Evolutionary conservation across 2,113 vertebrate genomes (phyloP).

Genomic region (Mugil cephalus): DNA sequence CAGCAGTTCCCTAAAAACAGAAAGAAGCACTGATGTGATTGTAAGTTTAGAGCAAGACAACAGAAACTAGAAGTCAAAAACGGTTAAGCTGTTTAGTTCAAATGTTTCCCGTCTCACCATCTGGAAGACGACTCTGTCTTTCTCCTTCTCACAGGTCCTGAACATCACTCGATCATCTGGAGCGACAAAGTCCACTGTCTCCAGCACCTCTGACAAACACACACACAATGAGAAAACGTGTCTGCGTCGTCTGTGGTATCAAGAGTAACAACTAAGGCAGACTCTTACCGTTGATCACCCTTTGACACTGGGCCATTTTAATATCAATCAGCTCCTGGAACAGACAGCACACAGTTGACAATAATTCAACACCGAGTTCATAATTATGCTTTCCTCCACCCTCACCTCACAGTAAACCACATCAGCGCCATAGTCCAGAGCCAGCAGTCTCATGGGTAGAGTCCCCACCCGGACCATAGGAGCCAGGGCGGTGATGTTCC

Average conservation of each 20-base stretch:
- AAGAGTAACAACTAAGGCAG: neutral
- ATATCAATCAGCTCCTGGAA: constrained; percentile 95
- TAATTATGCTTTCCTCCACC: too few species aligned
- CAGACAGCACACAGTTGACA: neutral
- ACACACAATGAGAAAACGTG: constrained; percentile 2
- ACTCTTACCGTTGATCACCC: constrained; percentile 90
- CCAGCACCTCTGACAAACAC: constrained; percentile 85
- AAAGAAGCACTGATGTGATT: neutral
- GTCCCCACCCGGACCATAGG: constrained; percentile 98
- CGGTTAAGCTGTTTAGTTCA: neutral
- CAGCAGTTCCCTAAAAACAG: constrained; percentile 89
- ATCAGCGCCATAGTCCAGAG: constrained; percentile 95
- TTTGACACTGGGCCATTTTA: constrained; percentile 94
- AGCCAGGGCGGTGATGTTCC: constrained; percentile 89
- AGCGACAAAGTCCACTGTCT: constrained; percentile 94
- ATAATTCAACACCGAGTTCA: neutral
- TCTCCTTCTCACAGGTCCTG: constrained; percentile 92
- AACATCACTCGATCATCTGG: constrained; percentile 95
- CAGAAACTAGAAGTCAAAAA: too few species aligned
- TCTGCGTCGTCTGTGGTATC: neutral
- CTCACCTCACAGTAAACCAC: constrained; percentile 97
- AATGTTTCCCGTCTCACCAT: constrained; percentile 86
- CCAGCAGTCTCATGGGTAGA: constrained; percentile 94
- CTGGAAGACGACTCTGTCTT: constrained; percentile 90
- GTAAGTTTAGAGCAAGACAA: neutral